Evolutionary conservation across 1,140 invertebrate genomes (phyloP).

Genomic region (Danaus melanippus): DNA sequence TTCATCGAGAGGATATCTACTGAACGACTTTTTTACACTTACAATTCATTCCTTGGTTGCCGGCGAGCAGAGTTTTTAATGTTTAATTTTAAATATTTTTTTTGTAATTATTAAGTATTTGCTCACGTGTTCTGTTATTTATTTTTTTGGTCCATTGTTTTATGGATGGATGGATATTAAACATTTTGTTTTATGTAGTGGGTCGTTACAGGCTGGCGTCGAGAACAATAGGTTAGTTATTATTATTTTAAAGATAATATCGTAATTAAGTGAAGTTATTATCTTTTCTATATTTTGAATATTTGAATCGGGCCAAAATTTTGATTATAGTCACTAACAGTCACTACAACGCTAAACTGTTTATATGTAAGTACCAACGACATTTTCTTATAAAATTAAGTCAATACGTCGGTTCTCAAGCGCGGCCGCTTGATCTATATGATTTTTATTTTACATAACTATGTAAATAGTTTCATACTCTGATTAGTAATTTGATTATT

Average conservation of each 20-base stretch:
- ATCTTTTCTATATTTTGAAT: constrained; percentile 37
- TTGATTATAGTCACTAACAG: constrained; percentile 58
- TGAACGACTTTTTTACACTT: constrained; percentile 15
- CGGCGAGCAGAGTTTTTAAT: constrained; percentile 21
- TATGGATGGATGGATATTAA: constrained; percentile 21
- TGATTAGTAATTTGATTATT: constrained; percentile 42
- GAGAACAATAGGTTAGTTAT: constrained; percentile 27
- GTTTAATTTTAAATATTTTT: constrained; percentile 20
- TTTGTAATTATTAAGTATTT: constrained; percentile 35
- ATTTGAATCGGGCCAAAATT: constrained; percentile 65
- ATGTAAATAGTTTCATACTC: constrained; percentile 47
- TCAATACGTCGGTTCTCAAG: constrained; percentile 5
- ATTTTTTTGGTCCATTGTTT: constrained; percentile 32
- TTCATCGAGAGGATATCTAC: constrained; percentile 1
- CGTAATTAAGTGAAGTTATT: constrained; percentile 27
- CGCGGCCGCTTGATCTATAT: too few species aligned
- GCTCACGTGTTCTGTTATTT: constrained; percentile 61
- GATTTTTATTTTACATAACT: constrained; percentile 29
- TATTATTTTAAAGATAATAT: constrained; percentile 25
- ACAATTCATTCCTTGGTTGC: constrained; percentile 44
- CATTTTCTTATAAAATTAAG: constrained; percentile 25
- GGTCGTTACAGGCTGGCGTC: constrained; percentile 15
- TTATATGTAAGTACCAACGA: constrained; percentile 29
- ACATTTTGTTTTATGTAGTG: constrained; percentile 14
- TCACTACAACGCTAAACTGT: constrained; percentile 42